Evolutionary conservation across 2,113 vertebrate genomes (phyloP).

Genomic region (Corvus cornix): DNA sequence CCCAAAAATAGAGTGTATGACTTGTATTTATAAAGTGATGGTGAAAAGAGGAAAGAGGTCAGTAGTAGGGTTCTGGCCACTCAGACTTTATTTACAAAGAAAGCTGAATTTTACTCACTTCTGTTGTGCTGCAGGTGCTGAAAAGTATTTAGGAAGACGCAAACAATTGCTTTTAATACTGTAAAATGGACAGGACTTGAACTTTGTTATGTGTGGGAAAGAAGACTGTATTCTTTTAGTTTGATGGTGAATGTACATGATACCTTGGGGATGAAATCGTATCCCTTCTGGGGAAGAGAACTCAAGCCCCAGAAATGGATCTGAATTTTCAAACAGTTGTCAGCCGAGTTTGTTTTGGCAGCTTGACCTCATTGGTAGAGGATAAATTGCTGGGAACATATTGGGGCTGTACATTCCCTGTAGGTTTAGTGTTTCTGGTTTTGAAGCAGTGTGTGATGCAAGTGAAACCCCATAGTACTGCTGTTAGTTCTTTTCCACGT

Average conservation of each 20-base stretch:
- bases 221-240: not conserved
- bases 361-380: not conserved
- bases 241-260: accelerated
- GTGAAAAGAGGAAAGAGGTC: not conserved
- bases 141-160: not conserved
- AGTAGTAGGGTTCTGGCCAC: not conserved
- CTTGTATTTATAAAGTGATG: not conserved
- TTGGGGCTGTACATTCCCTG: not conserved
- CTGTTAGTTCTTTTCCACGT: accelerated
- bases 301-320: too few species aligned
- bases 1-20: not conserved
- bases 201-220: not conserved
- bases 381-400: not conserved
- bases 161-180: not conserved
- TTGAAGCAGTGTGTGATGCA: not conserved
- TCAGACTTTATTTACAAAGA: not conserved
- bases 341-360: not conserved
- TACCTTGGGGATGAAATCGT: not conserved
- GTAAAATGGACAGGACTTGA: not conserved
- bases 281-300: not conserved
- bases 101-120: not conserved
- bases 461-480: accelerated
- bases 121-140: accelerated
- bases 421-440: not conserved
- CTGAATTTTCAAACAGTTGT: not conserved